Conservation (phyloP, 2,113 vertebrate genomes). For the Poeciliopsis retropinna region DNA sequence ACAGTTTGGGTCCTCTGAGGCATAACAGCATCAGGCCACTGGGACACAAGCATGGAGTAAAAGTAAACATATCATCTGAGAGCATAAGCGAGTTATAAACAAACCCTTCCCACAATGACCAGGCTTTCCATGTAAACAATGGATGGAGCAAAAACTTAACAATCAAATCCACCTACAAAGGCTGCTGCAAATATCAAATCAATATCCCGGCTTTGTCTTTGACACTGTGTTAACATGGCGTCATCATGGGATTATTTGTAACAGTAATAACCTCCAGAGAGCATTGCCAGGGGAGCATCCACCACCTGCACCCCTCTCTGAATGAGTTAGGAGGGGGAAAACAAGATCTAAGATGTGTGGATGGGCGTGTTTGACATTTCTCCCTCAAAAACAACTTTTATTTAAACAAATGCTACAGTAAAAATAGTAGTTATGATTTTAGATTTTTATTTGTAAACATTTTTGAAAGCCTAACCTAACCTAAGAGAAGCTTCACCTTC, state of each 20-base stretch:
- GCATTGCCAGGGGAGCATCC: conserved; percentile 1
- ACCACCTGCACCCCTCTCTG: conserved; percentile 33
- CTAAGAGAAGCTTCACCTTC: no score
- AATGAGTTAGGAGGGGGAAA: conserved; percentile 34
- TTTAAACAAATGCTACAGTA: background rate
- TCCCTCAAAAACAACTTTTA: no score
- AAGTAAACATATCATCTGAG: conserved; percentile 65
- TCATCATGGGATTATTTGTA: conserved; percentile 73
- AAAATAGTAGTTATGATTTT: background rate
- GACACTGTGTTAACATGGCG: conserved; percentile 52
- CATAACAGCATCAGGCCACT: conserved; percentile 61
- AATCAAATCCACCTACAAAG: conserved; percentile 18
- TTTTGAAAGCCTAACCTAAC: no score
- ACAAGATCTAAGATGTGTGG: conserved; percentile 27
- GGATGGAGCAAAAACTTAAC: conserved; percentile 44
- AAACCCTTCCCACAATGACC: conserved; percentile 61
- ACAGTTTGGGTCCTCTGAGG: conserved; percentile 55
- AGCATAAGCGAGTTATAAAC: conserved; percentile 64
- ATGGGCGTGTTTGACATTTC: background rate
- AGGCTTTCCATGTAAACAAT: conserved; percentile 34
- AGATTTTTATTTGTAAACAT: background rate
- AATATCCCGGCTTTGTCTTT: conserved; percentile 59
- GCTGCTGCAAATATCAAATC: conserved; percentile 54
- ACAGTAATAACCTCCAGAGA: conserved; percentile 63
- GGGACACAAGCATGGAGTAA: conserved; percentile 40